Percentiles rank a stretch among this genome's conserved stretches.
Conservation (phyloP, 2,113 vertebrate genomes). For the Ophiodon elongatus region DNA sequence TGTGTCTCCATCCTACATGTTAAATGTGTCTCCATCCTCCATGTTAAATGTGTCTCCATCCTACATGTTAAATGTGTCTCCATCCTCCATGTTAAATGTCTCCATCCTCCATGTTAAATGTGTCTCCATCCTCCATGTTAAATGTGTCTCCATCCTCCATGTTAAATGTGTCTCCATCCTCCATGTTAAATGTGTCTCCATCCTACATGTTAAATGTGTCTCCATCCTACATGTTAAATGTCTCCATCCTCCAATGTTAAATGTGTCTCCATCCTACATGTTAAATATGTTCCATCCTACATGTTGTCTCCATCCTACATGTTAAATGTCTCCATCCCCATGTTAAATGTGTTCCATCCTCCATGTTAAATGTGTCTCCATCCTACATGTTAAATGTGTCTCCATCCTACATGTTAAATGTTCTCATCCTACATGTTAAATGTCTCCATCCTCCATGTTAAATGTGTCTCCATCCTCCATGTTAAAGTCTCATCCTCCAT, state of each 20-base stretch:
- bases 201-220: conserved; percentile 9
- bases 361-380: conserved; percentile 1
- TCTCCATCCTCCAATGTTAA: conserved; percentile 8
- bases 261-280: conserved; percentile 4
- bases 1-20: conserved; percentile 10
- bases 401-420: background rate
- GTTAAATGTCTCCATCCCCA: conserved; percentile 1
- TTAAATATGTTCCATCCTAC: too few relatives aligned
- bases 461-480: conserved; percentile 1
- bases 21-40: background rate
- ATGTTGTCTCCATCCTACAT: conserved; percentile 11
- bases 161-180: conserved; percentile 1
- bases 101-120: background rate
- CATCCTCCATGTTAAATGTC: too few relatives aligned
- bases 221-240: too few relatives aligned
- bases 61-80: conserved; percentile 3
- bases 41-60: too few relatives aligned
- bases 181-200: too few relatives aligned
- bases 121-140: conserved; percentile 21
- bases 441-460: conserved; percentile 8
- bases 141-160: conserved; percentile 11
- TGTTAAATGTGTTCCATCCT: too few relatives aligned
- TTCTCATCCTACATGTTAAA: too few relatives aligned
- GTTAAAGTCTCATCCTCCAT: conserved; percentile 15
- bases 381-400: too few relatives aligned